phyloP scores from a whole-genome alignment of 2,888 invertebrate species.

The Ashinkailepas kermadecensis region DNA sequence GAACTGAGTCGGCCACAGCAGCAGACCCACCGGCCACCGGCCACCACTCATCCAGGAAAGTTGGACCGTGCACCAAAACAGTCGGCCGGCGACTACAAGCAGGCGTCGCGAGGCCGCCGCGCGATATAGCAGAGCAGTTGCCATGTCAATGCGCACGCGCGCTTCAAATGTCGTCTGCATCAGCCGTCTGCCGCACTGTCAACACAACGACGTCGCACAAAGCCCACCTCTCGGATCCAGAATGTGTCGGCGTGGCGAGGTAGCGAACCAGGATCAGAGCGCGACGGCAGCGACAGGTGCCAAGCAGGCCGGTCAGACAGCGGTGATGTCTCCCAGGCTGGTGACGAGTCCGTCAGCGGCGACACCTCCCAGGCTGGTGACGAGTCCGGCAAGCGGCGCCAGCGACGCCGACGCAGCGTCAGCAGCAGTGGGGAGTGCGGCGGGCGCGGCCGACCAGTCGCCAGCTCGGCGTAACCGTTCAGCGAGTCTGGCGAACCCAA shows the following conservation, averaged over 20 bases:
- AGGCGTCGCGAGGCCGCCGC: too few relatives aligned
- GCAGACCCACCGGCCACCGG: too few relatives aligned
- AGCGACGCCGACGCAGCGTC: background rate
- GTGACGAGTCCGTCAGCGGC: background rate
- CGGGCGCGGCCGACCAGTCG: background rate
- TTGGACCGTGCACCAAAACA: too few relatives aligned
- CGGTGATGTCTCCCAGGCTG: background rate
- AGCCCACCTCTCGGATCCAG: constrained; percentile 19
- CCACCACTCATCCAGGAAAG: too few relatives aligned
- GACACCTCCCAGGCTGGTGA: background rate
- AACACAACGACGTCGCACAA: too few relatives aligned
- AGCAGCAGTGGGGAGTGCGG: constrained; percentile 1
- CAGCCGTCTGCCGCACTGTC: too few relatives aligned
- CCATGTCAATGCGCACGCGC: too few relatives aligned
- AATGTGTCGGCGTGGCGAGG: background rate
- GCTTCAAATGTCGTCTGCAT: too few relatives aligned
- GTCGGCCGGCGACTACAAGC: too few relatives aligned
- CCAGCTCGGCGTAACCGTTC: constrained; percentile 10
- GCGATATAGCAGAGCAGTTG: too few relatives aligned
- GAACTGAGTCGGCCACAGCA: too few relatives aligned
- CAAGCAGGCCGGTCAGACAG: background rate
- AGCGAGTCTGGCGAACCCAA: background rate
- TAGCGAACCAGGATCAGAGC: background rate
- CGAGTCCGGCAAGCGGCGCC: background rate
- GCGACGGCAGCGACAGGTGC: background rate